Evolutionary conservation across 2,888 invertebrate species (phyloP).

Genomic region (Orchestes rusci): DNA sequence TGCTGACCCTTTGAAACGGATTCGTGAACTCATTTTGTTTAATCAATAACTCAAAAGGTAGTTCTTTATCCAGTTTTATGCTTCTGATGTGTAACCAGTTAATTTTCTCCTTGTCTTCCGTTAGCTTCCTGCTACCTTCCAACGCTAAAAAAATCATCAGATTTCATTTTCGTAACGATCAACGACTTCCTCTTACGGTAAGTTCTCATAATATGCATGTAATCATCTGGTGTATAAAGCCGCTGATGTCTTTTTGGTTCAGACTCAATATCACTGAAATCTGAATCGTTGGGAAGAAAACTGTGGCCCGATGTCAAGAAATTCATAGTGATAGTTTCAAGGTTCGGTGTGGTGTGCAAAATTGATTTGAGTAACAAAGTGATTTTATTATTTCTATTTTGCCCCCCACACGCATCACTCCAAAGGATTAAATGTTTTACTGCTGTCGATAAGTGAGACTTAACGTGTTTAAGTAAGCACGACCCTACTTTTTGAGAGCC

Average conservation of each 20-base stretch:
- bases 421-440: constrained; percentile 22
- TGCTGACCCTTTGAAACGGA: constrained; percentile 11
- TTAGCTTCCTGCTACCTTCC: constrained; percentile 4
- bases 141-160: constrained; percentile 7
- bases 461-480: constrained; percentile 21
- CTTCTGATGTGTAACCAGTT: constrained; percentile 13
- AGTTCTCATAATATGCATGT: constrained; percentile 1
- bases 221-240: constrained; percentile 8
- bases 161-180: constrained; percentile 11
- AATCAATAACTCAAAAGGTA: constrained; percentile 8
- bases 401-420: constrained; percentile 24
- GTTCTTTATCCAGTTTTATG: constrained; percentile 8
- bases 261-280: constrained; percentile 12
- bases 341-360: constrained; percentile 5
- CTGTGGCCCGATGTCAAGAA: constrained; percentile 9
- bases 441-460: constrained; percentile 10
- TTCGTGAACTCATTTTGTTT: constrained; percentile 8
- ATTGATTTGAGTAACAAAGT: constrained; percentile 7
- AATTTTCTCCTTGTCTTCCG: constrained; percentile 9
- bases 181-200: constrained; percentile 18
- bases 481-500: constrained; percentile 25
- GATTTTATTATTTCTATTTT: constrained; percentile 24
- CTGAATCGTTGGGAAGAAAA: constrained; percentile 8
- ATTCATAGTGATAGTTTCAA: constrained; percentile 8
- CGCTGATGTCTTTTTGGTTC: constrained; percentile 10